Conservation (phyloP, 2,888 invertebrate species). For the Leptinotarsa haldemani region DNA sequence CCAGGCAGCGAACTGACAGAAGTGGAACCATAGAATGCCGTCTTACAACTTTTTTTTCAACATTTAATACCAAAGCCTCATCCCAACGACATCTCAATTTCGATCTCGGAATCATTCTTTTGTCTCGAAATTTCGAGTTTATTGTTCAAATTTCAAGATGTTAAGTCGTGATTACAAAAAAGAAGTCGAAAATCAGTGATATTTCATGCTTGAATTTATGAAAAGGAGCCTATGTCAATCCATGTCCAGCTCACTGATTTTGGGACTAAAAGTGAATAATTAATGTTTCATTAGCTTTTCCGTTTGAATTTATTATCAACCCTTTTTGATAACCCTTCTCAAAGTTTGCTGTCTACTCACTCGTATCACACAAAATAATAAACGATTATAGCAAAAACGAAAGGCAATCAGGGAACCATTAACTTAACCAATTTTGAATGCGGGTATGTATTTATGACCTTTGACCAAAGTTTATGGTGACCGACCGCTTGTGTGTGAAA, state of each 20-base stretch:
- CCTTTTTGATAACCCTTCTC: conserved; percentile 18
- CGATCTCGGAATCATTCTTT: too few relatives aligned
- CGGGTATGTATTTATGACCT: conserved; percentile 15
- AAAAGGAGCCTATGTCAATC: too few relatives aligned
- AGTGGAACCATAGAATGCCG: too few relatives aligned
- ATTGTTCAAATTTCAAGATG: too few relatives aligned
- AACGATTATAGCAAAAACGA: conserved; percentile 26
- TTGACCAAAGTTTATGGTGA: conserved; percentile 2
- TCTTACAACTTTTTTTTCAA: too few relatives aligned
- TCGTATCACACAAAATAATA: conserved; percentile 16
- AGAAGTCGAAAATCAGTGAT: too few relatives aligned
- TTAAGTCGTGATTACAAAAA: too few relatives aligned
- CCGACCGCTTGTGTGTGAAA: conserved; percentile 13
- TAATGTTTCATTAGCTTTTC: background rate
- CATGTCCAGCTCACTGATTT: background rate
- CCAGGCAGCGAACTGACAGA: too few relatives aligned
- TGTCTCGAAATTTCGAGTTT: too few relatives aligned
- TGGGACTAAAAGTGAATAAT: background rate
- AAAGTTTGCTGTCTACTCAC: conserved; percentile 7
- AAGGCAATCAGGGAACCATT: conserved; percentile 23
- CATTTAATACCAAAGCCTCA: too few relatives aligned
- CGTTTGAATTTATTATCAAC: conserved; percentile 3
- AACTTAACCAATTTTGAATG: conserved; percentile 16
- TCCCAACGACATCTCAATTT: too few relatives aligned
- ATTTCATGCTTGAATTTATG: too few relatives aligned